Evolutionary conservation across 2,797 vertebrate species (phyloP).

Genomic region (Mus minutoides): DNA sequence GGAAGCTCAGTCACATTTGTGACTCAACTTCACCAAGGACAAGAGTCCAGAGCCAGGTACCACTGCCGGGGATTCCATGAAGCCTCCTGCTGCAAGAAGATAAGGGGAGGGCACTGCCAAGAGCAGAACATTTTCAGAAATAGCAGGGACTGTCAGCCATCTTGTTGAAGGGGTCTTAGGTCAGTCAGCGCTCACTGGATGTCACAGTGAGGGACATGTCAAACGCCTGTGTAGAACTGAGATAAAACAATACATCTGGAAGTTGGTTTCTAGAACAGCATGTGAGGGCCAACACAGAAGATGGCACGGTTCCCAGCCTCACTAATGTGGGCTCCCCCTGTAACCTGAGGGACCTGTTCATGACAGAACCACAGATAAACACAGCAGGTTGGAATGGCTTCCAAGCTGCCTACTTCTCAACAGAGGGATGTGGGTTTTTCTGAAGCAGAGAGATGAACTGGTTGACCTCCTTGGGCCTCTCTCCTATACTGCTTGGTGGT

Average conservation of each 20-base stretch:
- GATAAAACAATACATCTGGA: not conserved
- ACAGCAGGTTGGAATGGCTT: not conserved
- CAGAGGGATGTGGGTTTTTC: not conserved
- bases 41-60: not conserved
- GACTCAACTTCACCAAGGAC: not conserved
- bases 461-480: not conserved
- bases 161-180: not conserved
- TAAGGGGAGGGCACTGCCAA: not conserved
- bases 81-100: not conserved
- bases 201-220: not conserved
- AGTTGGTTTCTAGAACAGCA: not conserved
- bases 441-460: not conserved
- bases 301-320: not conserved
- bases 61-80: not conserved
- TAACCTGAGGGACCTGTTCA: not conserved
- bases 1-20: not conserved
- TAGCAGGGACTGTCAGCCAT: not conserved
- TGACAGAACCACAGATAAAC: not conserved
- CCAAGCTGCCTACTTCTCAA: not conserved
- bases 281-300: not conserved
- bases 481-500: not conserved
- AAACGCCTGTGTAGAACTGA: not conserved
- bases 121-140: not conserved
- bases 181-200: not conserved
- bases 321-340: not conserved